Evolutionary conservation across 2,888 invertebrate species (phyloP), one percentile per base, ranked within the genome.

Genomic region (Stegana nigrithorax): DNA sequence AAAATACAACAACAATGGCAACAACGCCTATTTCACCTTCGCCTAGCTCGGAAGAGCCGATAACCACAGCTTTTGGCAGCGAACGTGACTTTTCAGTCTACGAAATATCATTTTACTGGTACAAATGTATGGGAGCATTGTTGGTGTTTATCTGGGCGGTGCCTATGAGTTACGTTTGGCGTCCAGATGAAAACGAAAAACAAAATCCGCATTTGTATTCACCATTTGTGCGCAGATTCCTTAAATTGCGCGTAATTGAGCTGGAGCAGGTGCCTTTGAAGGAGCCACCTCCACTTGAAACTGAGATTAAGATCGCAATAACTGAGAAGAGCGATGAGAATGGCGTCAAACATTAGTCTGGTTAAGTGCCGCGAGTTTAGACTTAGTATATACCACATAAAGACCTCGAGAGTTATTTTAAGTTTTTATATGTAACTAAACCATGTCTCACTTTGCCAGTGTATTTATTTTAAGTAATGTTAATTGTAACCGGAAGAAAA

Each of bases 71-170:
- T 2, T 75, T 75, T 17, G 60, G 56, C 14, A 78, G 75, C 60
- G 75, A 76, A 62, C 75, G 80, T 1, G 69, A 84, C 2, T 87
- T 87, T 63, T 79, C 86, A 7, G 70, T 91, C 7, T 90, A 87
- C 73, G 86, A 87, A 12, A 80, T 90, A 44, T 89, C 90, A 1
- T 90, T 90, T 78, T 88, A 89, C 81, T 90, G 89, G 86, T 90
- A 90, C 74, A 87, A 88, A 6, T 66, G 87, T 2, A 70, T 89
- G 7, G 90, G 90, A 0, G 86, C 86, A 17, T 23, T 86, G 1
- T 78, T 88, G 0, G 87, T 88, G 0, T 85, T 90, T 63, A 68
- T 87, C 1, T 80, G 89, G 25, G 89, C 89, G 0, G 76, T 89
- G 26, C 78, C 88, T 2, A 86, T 89, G 65, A 90, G 89, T 71